Conservation (phyloP, 2,888 invertebrate species). For the Ischnura elegans region DNA sequence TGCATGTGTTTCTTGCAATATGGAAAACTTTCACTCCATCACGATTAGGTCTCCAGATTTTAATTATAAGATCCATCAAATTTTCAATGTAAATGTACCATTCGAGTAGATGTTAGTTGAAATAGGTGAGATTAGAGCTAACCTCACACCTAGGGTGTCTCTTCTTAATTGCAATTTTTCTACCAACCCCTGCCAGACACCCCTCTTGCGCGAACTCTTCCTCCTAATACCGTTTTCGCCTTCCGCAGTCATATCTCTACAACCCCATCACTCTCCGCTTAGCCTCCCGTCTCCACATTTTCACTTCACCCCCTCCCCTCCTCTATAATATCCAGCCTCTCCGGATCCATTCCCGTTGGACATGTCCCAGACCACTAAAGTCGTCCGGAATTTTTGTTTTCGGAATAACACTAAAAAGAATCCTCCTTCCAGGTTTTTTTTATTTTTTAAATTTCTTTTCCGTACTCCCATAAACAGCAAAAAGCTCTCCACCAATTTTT, state of each 20-base stretch:
- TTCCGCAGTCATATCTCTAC: background rate
- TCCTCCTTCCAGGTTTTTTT: background rate
- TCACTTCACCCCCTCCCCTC: background rate
- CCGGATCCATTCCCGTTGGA: constrained; percentile 65
- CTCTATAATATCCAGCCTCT: constrained; percentile 2
- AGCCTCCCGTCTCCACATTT: too few species aligned
- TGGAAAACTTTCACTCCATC: too few species aligned
- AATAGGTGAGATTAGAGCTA: too few species aligned
- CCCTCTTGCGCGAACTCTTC: background rate
- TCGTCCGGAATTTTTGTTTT: constrained; percentile 45
- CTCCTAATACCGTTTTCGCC: background rate
- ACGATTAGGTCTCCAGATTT: too few species aligned
- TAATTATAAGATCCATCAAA: too few species aligned
- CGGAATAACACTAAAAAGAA: background rate
- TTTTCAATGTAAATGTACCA: too few species aligned
- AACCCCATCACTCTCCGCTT: background rate
- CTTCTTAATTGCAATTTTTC: too few species aligned
- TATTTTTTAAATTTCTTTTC: constrained; percentile 33
- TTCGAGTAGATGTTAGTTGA: too few species aligned
- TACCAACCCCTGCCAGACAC: too few species aligned
- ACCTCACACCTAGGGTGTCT: too few species aligned
- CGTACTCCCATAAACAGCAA: constrained; percentile 44
- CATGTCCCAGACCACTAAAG: constrained; percentile 46
- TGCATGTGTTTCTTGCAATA: too few species aligned
- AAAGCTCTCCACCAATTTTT: constrained; percentile 65